Percentiles rank a stretch among this genome's conserved stretches.
Conservation (phyloP, 2,113 vertebrate genomes). For the Motacilla tschutschensis region DNA sequence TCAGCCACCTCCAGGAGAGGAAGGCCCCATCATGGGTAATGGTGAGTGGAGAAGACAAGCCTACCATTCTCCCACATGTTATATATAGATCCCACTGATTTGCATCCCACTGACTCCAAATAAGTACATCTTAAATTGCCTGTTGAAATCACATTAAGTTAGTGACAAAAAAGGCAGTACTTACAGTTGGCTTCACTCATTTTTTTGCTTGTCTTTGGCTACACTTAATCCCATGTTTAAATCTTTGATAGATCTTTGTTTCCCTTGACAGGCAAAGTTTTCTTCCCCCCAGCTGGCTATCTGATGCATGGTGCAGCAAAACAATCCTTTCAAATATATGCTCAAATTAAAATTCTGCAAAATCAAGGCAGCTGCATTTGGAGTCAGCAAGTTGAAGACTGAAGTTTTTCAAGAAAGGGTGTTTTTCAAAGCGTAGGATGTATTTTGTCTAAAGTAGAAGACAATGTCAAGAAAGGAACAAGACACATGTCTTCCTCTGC, state of each 20-base stretch:
- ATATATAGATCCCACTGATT: not conserved
- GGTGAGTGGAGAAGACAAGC: not conserved
- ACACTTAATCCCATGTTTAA: not conserved
- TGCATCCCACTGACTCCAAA: not conserved
- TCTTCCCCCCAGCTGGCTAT: accelerated
- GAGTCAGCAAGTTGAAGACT: not conserved
- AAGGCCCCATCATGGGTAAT: accelerated
- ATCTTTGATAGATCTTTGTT: not conserved
- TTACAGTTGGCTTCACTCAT: not conserved
- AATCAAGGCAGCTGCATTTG: not conserved
- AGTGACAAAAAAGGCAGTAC: not conserved
- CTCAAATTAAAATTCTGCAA: not conserved
- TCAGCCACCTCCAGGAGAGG: not conserved
- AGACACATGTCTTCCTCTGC: accelerated
- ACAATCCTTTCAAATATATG: not conserved
- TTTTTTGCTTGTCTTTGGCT: not conserved
- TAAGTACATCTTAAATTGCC: not conserved
- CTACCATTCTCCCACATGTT: not conserved
- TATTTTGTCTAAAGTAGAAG: not conserved
- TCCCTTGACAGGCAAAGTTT: not conserved
- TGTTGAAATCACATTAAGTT: not conserved
- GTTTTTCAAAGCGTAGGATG: not conserved
- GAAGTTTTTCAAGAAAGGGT: not conserved
- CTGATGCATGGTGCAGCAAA: not conserved
- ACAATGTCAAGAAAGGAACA: not conserved